Percentiles rank a stretch among this genome's conserved stretches.
phyloP scores from a whole-genome alignment of 2,888 invertebrate species.

The Ferdinandea cuprea region DNA sequence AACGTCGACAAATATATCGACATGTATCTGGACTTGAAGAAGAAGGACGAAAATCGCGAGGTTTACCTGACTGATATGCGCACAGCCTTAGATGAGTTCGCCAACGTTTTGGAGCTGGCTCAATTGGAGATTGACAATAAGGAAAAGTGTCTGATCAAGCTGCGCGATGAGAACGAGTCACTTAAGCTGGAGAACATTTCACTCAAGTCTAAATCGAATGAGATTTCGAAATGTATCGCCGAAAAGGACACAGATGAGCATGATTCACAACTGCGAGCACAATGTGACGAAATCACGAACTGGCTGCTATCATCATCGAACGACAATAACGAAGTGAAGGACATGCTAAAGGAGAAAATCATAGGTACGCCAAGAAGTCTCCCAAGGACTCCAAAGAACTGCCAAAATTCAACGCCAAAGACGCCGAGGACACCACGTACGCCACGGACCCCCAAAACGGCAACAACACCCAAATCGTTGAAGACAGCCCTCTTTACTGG shows the following conservation, averaged over 20 bases:
- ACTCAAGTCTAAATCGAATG: slow-evolving; percentile 80
- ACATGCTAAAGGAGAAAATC: slow-evolving; percentile 77
- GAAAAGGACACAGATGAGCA: slow-evolving; percentile 80
- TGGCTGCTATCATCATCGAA: slow-evolving; percentile 79
- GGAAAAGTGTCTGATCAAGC: slow-evolving; percentile 79
- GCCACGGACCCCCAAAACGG: slow-evolving; percentile 59
- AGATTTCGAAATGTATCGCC: slow-evolving; percentile 68
- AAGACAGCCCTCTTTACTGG: slow-evolving; percentile 81
- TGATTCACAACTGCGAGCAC: slow-evolving; percentile 80
- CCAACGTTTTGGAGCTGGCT: slow-evolving; percentile 82
- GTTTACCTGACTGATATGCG: slow-evolving; percentile 83
- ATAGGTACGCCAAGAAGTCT: slow-evolving; percentile 54
- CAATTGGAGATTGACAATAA: slow-evolving; percentile 82
- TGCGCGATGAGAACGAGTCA: slow-evolving; percentile 82
- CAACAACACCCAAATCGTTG: slow-evolving; percentile 80
- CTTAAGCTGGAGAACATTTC: slow-evolving; percentile 82
- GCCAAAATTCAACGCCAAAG: slow-evolving; percentile 58
- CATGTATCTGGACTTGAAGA: slow-evolving; percentile 81
- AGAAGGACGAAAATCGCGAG: slow-evolving; percentile 82
- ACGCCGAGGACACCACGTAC: slow-evolving; percentile 76
- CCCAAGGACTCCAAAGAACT: slow-evolving; percentile 76
- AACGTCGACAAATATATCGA: slow-evolving; percentile 82
- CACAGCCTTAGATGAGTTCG: slow-evolving; percentile 82
- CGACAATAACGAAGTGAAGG: slow-evolving; percentile 79
- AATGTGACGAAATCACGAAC: slow-evolving; percentile 81